Conservation (phyloP, 2,113 vertebrate species). For the Serinus canaria region DNA sequence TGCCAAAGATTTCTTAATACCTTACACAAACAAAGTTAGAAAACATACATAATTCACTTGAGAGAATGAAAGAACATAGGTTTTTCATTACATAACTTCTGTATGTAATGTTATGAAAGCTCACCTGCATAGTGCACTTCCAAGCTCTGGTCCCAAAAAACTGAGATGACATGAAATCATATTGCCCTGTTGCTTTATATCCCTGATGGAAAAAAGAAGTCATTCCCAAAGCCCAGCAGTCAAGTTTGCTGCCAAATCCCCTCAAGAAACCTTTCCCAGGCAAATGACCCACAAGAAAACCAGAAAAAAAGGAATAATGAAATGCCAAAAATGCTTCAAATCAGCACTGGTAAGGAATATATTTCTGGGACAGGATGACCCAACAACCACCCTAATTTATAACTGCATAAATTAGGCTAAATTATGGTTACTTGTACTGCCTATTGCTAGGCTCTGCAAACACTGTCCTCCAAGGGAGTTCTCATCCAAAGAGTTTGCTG, state of each 20-base stretch:
- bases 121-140: background rate
- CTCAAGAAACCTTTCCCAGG: background rate
- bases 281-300: background rate
- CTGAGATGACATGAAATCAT: background rate
- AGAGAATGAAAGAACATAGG: background rate
- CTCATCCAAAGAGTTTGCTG: background rate
- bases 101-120: background rate
- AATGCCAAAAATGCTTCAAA: slow-evolving; percentile 18
- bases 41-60: background rate
- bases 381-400: background rate
- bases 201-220: background rate
- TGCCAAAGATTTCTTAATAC: background rate
- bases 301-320: background rate
- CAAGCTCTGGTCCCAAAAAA: background rate
- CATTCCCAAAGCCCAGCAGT: accelerated
- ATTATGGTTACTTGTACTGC: background rate
- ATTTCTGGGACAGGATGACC: slow-evolving; percentile 23
- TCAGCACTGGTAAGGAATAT: background rate
- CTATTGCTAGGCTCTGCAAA: background rate
- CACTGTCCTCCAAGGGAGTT: background rate
- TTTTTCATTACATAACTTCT: background rate
- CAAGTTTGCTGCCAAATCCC: background rate
- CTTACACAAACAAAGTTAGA: background rate
- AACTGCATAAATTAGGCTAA: background rate
- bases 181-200: background rate